Percentiles rank a stretch among this genome's conserved stretches.
Evolutionary conservation across 2,797 vertebrate species (phyloP).

Genomic region (Limosa lapponica): DNA sequence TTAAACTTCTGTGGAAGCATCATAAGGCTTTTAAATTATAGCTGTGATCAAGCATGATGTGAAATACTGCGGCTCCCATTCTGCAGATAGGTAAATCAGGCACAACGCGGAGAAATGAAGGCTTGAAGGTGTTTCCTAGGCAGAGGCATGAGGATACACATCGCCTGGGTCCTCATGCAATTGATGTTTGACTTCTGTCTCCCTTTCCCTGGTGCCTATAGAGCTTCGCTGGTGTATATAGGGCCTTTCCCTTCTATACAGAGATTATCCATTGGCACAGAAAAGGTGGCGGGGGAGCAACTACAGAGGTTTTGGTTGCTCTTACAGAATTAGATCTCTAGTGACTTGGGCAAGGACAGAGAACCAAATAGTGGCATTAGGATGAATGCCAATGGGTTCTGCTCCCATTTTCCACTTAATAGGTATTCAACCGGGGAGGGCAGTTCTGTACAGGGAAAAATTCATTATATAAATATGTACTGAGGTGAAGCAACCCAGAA

Average conservation of each 20-base stretch:
- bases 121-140: background rate
- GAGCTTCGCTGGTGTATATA: background rate
- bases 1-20: background rate
- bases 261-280: background rate
- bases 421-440: background rate
- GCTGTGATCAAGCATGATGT: background rate
- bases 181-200: background rate
- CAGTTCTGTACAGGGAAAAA: background rate
- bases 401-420: background rate
- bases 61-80: background rate
- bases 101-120: background rate
- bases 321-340: background rate
- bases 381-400: background rate
- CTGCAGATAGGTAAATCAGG: background rate
- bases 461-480: background rate
- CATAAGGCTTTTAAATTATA: background rate
- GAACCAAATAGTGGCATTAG: accelerated
- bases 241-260: background rate
- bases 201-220: background rate
- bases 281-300: accelerated
- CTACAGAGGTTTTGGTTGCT: background rate
- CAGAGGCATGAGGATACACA: accelerated
- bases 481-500: background rate
- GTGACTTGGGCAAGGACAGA: background rate
- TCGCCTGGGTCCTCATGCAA: background rate